Conservation (phyloP, 1,140 invertebrate species). For the Matsumurasca onukii region DNA sequence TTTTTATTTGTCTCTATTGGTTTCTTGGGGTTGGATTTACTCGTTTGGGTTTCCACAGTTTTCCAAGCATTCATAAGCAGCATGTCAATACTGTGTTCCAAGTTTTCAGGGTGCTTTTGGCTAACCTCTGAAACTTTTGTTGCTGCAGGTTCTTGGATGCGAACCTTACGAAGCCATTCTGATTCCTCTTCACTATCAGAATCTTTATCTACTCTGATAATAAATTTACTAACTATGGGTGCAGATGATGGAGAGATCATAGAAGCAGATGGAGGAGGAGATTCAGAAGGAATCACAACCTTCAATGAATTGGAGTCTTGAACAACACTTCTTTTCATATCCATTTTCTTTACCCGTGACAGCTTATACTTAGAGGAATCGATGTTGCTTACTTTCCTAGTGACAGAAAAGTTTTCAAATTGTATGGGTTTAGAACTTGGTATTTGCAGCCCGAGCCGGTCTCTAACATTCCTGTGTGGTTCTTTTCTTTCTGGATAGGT, state of each 20-base stretch:
- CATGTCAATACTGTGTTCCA: background rate
- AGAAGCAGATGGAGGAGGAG: background rate
- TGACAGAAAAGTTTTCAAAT: too few species aligned
- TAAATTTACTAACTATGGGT: background rate
- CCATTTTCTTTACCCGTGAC: too few species aligned
- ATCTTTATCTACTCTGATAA: constrained; percentile 5
- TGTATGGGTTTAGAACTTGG: too few species aligned
- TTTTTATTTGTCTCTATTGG: too few species aligned
- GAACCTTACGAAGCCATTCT: background rate
- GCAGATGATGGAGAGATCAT: background rate
- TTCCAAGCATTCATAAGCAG: background rate
- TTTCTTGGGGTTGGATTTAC: too few species aligned
- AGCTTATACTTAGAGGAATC: too few species aligned
- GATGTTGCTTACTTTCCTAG: too few species aligned
- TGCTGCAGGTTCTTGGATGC: background rate
- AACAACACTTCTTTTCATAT: constrained; percentile 18
- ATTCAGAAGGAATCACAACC: background rate
- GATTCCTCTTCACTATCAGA: constrained; percentile 11
- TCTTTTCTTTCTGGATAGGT: too few species aligned
- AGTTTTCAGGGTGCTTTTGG: too few species aligned
- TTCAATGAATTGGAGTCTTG: background rate
- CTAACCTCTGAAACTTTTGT: too few species aligned
- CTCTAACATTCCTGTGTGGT: too few species aligned
- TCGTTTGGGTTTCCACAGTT: background rate
- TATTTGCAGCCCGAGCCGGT: too few species aligned